Base-by-base conservation (phyloP, 2,888 invertebrate species). In the Graphium colonna region DNA sequence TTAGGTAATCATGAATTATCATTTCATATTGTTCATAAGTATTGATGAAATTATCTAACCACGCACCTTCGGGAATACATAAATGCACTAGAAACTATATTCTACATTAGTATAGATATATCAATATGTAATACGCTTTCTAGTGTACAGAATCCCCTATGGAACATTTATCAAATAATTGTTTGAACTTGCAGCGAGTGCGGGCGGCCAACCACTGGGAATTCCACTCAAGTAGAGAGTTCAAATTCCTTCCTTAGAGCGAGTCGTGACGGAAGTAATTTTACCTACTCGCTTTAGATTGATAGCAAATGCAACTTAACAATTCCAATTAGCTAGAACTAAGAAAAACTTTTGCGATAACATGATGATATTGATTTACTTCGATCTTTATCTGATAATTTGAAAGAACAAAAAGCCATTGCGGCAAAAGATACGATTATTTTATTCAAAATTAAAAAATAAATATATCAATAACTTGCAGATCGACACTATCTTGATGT, bases 111-210 rank as follows among this genome's bases (percentile, higher is more conserved):
- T 7, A 31, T 31, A 31, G 3, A 31, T 31, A 31, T 31, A 31
- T 31, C 8, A 9, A 31, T 31, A 9, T 31, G 9, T 3, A 31
- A 10, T 31, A 31, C 8, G 31, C 1, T 7, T 31, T 31, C 31
- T 9, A 31, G 8, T 31, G 31, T 10, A 31, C 16, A 26, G 13
- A 12, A 33, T 44, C 28, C 17, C 16, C 31, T 31, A 9, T 16
- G 28, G 31, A 44, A 16, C 31, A 44, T 47, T 45, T 45, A 33
- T 45, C 28, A 45, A 17, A 33, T 45, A 45, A 16, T 38, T 47
- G 47, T 21, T 39, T 15, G 39, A 39, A 26, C 26, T 39, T 39
- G 16, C 16, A 33, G 44, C 28, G 9, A 18, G 21, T 9, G 39
- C 47, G 26, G 15, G 39, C 15, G 31, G 39, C 21, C 26, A 38